These are phyloP conservation scores for Hybognathus amarus DNA, from an alignment of 2,797 vertebrate genomes.

Conservation along the genomic window DNA sequence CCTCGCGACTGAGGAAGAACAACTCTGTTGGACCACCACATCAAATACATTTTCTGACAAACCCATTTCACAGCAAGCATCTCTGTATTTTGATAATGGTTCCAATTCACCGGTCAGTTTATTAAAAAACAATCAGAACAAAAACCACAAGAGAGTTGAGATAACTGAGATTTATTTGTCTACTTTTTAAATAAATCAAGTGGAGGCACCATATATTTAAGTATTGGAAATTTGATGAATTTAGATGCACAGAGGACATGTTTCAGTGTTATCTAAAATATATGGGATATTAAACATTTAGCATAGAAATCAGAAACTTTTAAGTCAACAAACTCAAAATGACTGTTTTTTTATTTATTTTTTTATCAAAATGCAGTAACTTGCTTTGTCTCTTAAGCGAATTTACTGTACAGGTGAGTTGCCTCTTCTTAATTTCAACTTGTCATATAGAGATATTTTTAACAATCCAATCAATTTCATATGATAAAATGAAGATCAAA, in stretches of 20 bases:
- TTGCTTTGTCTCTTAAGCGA: no score
- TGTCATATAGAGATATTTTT: background rate
- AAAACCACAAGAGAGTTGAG: slow-evolving; percentile 1
- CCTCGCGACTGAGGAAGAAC: background rate
- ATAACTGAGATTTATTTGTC: background rate
- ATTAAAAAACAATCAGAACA: slow-evolving; percentile 2
- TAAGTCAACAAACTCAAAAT: no score
- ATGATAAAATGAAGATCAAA: background rate
- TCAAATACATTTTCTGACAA: background rate
- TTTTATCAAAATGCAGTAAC: background rate
- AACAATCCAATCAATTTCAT: background rate
- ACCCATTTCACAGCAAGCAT: slow-evolving; percentile 1
- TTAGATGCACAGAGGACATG: background rate
- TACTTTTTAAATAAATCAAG: background rate
- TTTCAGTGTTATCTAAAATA: background rate
- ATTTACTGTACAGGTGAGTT: no score
- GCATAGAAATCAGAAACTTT: no score
- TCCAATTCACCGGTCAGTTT: slow-evolving; percentile 17
- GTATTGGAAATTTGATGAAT: background rate
- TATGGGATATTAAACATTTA: background rate
- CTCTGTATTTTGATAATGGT: background rate
- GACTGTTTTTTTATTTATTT: no score
- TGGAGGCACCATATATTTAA: background rate
- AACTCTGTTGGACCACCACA: background rate
- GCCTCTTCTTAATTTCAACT: background rate